Evolutionary conservation across 2,113 vertebrate genomes (phyloP), one percentile per base, ranked within the genome.

Genomic region (Ovis canadensis): DNA sequence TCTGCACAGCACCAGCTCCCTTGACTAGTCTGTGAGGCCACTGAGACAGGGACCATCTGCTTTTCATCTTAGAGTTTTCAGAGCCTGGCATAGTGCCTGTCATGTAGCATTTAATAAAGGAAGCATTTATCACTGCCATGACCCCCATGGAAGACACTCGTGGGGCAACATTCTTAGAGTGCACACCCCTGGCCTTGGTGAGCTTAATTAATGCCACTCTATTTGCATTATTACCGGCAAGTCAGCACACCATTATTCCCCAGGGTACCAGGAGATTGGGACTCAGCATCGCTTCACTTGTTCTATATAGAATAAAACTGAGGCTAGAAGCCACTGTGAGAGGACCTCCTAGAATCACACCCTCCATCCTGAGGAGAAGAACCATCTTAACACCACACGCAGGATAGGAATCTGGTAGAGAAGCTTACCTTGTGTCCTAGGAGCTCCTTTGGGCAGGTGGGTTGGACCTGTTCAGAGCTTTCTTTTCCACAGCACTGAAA

Each of bases 401-500:
- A 57, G 25, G 33, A 19, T 4, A 45, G 64, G 29, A 23, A 62
- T 3, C 90, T 62, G 87, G 67, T 0, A 88, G 87, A 94, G 48
- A 59, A 2, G 97, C 98, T 98, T 98, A 99, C 99, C 98, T 99
- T 99, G 97, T 98, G 98, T 90, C 87, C 74, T 48, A 98, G 98
- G 57, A 99, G 98, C 21, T 98, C 99, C 97, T 99, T 99, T 88
- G 98, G 99, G 57, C 99, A 99, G 0, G 99, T 98, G 74, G 98
- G 93, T 85, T 95, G 98, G 1, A 88, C 93, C 88, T 91, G 97
- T n/a, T 98, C 96, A n/a, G 98, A 98, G 54, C 43, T 98, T 19
- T 96, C 98, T 98, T 98, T 99, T 80, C 99, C 99, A 98, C 99
- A 99, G 97, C 99, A 99, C 45, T 99, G 98, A 96, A 99, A 98